Conservation (phyloP, 2,113 vertebrate genomes). For the Apteryx owenii region DNA sequence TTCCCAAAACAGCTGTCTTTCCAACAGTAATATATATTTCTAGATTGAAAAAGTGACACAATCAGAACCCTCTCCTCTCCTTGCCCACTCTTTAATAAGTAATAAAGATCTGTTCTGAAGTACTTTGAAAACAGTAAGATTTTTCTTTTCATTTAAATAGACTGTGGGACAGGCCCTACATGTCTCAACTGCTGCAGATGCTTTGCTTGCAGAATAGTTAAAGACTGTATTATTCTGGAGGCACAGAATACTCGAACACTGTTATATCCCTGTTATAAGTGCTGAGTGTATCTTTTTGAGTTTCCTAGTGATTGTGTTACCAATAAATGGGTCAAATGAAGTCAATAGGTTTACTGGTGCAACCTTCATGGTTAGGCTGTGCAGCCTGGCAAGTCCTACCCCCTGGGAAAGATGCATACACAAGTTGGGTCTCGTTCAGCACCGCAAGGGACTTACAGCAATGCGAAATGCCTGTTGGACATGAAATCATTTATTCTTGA, state of each 20-base stretch:
- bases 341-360: background rate
- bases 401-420: background rate
- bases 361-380: background rate
- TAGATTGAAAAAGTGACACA: background rate
- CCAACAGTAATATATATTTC: background rate
- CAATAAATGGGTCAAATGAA: background rate
- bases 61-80: background rate
- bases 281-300: background rate
- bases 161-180: background rate
- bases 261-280: background rate
- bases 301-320: background rate
- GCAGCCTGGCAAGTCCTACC: background rate
- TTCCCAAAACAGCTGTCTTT: background rate
- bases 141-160: background rate
- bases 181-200: background rate
- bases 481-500: background rate
- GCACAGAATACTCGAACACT: background rate
- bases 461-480: background rate
- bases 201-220: background rate
- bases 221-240: background rate
- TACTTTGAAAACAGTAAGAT: background rate
- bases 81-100: background rate
- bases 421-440: background rate
- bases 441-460: background rate
- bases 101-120: background rate